Evolutionary conservation across 2,888 invertebrate species (phyloP).

Genomic region (Diarsia dahlii): DNA sequence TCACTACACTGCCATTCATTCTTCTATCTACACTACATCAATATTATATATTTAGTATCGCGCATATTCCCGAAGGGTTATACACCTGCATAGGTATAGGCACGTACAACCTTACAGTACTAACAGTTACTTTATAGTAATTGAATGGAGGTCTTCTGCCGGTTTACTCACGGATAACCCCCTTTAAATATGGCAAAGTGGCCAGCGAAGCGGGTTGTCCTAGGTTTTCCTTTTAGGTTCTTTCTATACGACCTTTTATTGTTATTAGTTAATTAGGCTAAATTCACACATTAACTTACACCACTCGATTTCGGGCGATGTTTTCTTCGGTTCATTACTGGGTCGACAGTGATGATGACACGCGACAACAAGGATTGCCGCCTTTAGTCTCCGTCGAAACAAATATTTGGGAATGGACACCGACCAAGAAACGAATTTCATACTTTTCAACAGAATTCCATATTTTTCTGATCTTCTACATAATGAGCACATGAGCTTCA

Average conservation of each 20-base stretch:
- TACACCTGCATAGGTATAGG: background rate
- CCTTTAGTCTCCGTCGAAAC: background rate
- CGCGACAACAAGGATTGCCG: background rate
- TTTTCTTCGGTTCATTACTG: background rate
- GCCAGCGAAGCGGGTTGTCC: background rate
- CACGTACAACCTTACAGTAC: background rate
- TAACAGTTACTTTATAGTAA: background rate
- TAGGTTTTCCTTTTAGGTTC: background rate
- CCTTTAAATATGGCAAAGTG: background rate
- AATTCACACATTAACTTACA: background rate
- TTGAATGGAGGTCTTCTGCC: background rate
- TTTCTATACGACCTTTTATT: background rate
- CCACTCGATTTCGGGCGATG: background rate
- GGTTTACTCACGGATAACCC: background rate
- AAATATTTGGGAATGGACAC: constrained; percentile 7
- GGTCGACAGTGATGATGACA: background rate
- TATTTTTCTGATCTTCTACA: background rate
- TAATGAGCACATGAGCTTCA: constrained; percentile 1
- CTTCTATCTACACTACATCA: no score
- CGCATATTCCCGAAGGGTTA: background rate
- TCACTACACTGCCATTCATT: background rate
- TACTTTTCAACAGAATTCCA: constrained; percentile 10
- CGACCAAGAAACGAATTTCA: constrained; percentile 1
- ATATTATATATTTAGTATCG: no score
- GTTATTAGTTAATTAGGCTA: background rate